phyloP scores from a whole-genome alignment of 1,140 invertebrate genomes.

The Drosophila mauritiana region DNA sequence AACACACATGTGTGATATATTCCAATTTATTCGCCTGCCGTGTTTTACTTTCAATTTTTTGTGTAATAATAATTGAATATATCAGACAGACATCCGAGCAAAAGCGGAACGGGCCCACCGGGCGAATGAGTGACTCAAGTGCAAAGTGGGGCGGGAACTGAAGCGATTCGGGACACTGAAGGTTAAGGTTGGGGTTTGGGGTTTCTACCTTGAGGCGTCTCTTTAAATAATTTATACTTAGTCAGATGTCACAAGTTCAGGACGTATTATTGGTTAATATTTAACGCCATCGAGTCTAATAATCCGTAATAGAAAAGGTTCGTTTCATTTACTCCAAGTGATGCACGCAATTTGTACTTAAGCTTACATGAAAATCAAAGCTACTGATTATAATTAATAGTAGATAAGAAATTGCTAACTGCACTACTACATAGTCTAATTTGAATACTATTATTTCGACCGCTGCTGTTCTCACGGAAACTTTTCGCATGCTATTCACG shows the following conservation, averaged over 20 bases:
- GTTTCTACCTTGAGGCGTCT: constrained; percentile 9
- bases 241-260: neutral
- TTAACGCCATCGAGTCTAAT: too few relatives aligned
- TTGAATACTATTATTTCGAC: constrained; percentile 1
- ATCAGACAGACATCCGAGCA: constrained; percentile 7
- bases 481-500: constrained; percentile 39
- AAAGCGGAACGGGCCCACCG: constrained; percentile 8
- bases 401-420: too few relatives aligned
- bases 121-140: constrained; percentile 37
- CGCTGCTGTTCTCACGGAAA: constrained; percentile 7
- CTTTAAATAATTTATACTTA: constrained; percentile 22
- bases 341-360: too few relatives aligned
- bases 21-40: constrained; percentile 46
- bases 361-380: too few relatives aligned
- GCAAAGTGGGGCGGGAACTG: constrained; percentile 6
- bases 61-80: constrained; percentile 42
- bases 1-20: constrained; percentile 28
- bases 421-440: too few relatives aligned
- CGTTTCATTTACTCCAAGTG: too few relatives aligned
- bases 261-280: neutral
- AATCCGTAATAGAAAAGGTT: too few relatives aligned
- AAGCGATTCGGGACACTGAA: constrained; percentile 10
- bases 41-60: constrained; percentile 69
- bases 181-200: constrained; percentile 18
- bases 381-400: too few relatives aligned